phyloP scores from a whole-genome alignment of 2,797 vertebrate genomes.

The Clarias pachynema region DNA sequence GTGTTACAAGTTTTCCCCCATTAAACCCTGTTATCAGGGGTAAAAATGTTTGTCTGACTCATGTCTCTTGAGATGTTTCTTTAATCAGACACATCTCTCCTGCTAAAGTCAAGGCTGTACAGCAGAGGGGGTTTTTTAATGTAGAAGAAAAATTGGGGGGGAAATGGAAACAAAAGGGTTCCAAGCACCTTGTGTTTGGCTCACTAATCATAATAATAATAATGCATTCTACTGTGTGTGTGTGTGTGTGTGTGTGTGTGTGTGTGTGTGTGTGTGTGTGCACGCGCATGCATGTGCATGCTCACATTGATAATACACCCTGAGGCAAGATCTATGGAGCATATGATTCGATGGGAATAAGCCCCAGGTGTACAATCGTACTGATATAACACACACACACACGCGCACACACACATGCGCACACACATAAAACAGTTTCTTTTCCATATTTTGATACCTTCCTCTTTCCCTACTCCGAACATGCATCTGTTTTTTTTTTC shows the following conservation, averaged over 20 bases:
- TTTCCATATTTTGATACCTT: background rate
- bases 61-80: background rate
- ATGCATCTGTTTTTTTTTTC: background rate
- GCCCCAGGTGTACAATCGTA: slow-evolving; percentile 56
- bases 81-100: background rate
- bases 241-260: slow-evolving; percentile 25
- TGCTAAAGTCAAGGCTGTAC: too few species aligned
- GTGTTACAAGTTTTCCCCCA: background rate
- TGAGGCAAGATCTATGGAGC: slow-evolving; percentile 55
- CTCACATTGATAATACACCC: slow-evolving; percentile 52
- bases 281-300: slow-evolving; percentile 23
- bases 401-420: background rate
- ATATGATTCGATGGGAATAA: slow-evolving; percentile 57
- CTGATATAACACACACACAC: slow-evolving; percentile 38
- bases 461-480: background rate
- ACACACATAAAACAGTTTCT: background rate
- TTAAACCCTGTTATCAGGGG: background rate
- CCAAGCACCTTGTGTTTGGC: background rate
- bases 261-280: slow-evolving; percentile 38
- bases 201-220: slow-evolving; percentile 20
- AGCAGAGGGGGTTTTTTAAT: too few species aligned
- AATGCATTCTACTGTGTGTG: slow-evolving; percentile 17
- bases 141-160: background rate
- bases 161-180: background rate
- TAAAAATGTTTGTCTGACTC: background rate